Conservation (phyloP, 2,888 invertebrate species). For the Sarcophaga carnaria region DNA sequence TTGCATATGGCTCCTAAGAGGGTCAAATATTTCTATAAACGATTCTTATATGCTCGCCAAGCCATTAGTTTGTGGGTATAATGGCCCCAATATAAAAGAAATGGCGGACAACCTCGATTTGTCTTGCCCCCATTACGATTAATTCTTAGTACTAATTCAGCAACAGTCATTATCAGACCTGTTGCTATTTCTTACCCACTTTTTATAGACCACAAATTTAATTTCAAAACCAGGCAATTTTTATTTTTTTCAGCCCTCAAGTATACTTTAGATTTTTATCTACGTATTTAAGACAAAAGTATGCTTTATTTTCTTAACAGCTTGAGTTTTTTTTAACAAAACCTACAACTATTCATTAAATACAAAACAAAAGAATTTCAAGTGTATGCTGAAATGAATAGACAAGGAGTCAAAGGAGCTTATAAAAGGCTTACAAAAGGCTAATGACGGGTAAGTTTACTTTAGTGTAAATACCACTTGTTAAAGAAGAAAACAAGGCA, state of each 20-base stretch:
- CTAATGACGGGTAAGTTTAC: conserved; percentile 63
- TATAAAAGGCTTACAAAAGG: conserved; percentile 52
- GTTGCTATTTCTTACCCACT: no score
- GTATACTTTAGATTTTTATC: conserved; percentile 29
- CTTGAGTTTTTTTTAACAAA: not conserved
- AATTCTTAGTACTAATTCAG: no score
- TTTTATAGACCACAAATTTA: not conserved
- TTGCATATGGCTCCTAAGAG: no score
- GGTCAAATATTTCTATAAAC: no score
- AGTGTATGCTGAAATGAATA: conserved; percentile 5
- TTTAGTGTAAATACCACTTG: conserved; percentile 45
- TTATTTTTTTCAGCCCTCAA: not conserved
- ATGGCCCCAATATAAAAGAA: no score
- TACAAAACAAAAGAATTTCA: conserved; percentile 26
- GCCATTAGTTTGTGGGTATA: no score
- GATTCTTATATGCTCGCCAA: no score
- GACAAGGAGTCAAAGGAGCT: not conserved
- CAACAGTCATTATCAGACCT: no score
- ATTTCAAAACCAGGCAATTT: not conserved
- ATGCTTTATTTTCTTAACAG: conserved; percentile 23
- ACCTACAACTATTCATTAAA: conserved; percentile 32
- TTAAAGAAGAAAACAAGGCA: conserved; percentile 5
- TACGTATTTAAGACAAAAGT: conserved; percentile 11
- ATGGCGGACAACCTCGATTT: no score
- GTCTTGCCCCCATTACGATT: no score